phyloP scores from a whole-genome alignment of 1,140 invertebrate genomes.

The Campodea augens region DNA sequence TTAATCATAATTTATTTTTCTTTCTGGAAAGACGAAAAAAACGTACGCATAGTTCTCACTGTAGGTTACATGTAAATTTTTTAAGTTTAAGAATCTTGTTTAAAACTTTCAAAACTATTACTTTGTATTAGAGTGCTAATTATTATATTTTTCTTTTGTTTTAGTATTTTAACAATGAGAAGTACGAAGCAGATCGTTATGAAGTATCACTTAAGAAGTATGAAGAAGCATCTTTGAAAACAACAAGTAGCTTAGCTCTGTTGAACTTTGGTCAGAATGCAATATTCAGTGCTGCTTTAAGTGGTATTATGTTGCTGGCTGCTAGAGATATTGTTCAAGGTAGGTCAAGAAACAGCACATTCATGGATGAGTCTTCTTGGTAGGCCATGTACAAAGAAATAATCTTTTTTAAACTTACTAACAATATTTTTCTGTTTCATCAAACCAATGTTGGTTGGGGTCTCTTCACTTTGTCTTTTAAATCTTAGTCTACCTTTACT shows the following conservation, averaged over 20 bases:
- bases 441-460: background rate
- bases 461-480: background rate
- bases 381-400: too few relatives aligned
- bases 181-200: conserved; percentile 80
- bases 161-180: conserved; percentile 97
- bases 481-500: background rate
- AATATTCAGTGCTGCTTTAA: conserved; percentile 85
- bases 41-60: too few relatives aligned
- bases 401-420: too few relatives aligned
- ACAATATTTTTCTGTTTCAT: background rate
- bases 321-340: conserved; percentile 74
- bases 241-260: conserved; percentile 74
- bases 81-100: too few relatives aligned
- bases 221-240: conserved; percentile 83
- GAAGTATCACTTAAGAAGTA: conserved; percentile 72
- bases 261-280: conserved; percentile 98
- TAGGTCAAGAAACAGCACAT: too few relatives aligned
- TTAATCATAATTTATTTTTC: too few relatives aligned
- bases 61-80: too few relatives aligned
- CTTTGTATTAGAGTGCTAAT: too few relatives aligned
- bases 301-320: conserved; percentile 84
- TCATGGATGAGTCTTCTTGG: background rate
- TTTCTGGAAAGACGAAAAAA: too few relatives aligned
- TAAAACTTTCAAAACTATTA: too few relatives aligned
- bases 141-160: conserved; percentile 17